These are phyloP conservation scores for Drosophila testacea DNA, from an alignment of 2,888 invertebrate species.

Conservation along the genomic window DNA sequence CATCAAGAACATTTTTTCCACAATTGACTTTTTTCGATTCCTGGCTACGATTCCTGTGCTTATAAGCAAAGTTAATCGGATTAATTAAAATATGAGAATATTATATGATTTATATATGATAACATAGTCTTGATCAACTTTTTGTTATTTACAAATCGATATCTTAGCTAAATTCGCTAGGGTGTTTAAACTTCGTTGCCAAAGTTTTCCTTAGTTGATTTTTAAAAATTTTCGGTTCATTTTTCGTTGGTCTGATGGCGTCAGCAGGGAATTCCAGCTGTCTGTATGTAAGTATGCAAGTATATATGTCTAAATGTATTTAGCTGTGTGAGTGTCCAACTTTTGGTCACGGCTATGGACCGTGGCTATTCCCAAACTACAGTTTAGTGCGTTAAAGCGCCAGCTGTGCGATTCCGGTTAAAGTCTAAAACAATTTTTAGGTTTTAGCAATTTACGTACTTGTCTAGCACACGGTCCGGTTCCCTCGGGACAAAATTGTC, in stretches of 20 bases:
- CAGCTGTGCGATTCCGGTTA: constrained; percentile 34
- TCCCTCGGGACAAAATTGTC: constrained; percentile 15
- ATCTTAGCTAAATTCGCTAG: neutral
- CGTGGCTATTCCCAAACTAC: constrained; percentile 45
- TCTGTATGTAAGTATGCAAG: constrained; percentile 3
- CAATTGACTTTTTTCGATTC: too few relatives aligned
- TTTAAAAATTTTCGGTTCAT: constrained; percentile 10
- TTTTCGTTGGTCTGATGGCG: constrained; percentile 13
- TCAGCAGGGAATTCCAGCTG: constrained; percentile 30
- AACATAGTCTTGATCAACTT: too few relatives aligned
- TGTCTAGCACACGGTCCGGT: neutral
- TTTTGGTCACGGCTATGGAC: constrained; percentile 29
- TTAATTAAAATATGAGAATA: too few relatives aligned
- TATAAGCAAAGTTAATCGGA: too few relatives aligned
- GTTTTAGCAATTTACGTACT: constrained; percentile 24
- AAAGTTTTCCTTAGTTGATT: neutral
- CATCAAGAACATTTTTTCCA: too few relatives aligned
- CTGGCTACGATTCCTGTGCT: too few relatives aligned
- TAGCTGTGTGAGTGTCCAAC: constrained; percentile 3
- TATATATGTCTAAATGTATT: neutral
- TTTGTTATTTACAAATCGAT: neutral
- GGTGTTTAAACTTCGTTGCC: neutral
- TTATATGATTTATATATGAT: too few relatives aligned
- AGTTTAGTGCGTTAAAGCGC: constrained; percentile 37
- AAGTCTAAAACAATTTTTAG: constrained; percentile 26